These are phyloP conservation scores for Siniperca chuatsi DNA, from an alignment of 2,113 vertebrate species.

Conservation along the genomic window DNA sequence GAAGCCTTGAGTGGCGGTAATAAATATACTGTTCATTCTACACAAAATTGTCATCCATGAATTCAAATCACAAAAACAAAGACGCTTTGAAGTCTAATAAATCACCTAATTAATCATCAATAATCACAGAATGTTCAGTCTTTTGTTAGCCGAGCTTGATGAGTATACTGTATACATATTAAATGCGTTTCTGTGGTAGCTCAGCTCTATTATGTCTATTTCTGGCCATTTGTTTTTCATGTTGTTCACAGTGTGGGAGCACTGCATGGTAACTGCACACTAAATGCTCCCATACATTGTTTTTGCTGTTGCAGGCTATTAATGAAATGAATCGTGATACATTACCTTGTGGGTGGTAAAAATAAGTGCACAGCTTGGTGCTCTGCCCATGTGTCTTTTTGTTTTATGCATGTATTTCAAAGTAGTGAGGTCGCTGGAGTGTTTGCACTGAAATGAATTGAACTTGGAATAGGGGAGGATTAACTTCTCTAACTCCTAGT, in stretches of 20 bases:
- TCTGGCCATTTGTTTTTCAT: slow-evolving; percentile 31
- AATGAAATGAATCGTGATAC: slow-evolving; percentile 56
- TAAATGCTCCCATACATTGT: slow-evolving; percentile 39
- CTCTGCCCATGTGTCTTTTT: slow-evolving; percentile 36
- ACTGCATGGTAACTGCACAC: neutral
- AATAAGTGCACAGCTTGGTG: slow-evolving; percentile 27
- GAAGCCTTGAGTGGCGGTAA: neutral
- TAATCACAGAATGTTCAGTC: neutral
- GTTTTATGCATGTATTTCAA: neutral
- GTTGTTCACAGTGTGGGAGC: slow-evolving; percentile 11
- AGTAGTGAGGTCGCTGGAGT: neutral
- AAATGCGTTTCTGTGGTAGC: neutral
- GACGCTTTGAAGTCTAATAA: neutral
- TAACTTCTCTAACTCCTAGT: neutral
- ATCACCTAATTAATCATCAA: neutral
- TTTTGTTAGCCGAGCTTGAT: neutral
- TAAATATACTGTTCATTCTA: neutral
- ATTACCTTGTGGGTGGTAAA: slow-evolving; percentile 46
- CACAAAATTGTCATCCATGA: neutral
- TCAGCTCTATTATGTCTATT: slow-evolving; percentile 14
- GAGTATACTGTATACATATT: neutral
- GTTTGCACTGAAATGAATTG: neutral
- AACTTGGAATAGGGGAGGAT: neutral
- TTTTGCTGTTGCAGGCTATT: slow-evolving; percentile 39
- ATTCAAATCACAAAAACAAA: neutral